Percentiles rank a stretch among this genome's conserved stretches.
Evolutionary conservation across 2,888 invertebrate genomes (phyloP).

Genomic region (Blomia tropicalis): DNA sequence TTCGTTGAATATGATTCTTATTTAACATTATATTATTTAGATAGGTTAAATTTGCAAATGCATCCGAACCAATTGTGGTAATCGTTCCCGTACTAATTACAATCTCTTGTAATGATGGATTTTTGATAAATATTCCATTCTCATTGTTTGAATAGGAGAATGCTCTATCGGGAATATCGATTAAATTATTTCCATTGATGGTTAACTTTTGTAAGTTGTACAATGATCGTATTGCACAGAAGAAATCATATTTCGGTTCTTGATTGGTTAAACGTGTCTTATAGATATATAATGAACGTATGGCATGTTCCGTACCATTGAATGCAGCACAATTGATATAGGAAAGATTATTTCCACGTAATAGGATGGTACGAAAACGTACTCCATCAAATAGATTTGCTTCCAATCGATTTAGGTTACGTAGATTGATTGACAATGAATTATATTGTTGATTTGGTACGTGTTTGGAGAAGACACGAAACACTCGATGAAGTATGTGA

Average conservation of each 20-base stretch:
- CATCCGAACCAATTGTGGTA: constrained; percentile 3
- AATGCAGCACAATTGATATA: constrained; percentile 17
- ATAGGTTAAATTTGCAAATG: constrained; percentile 12
- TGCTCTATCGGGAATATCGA: constrained; percentile 14
- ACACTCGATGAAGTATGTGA: too few relatives aligned
- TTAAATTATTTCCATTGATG: constrained; percentile 11
- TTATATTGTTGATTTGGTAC: not conserved
- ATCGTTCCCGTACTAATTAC: constrained; percentile 16
- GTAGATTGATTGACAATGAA: constrained; percentile 15
- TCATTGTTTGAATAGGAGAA: not conserved
- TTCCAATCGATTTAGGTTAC: constrained; percentile 11
- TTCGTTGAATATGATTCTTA: constrained; percentile 8
- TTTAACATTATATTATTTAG: not conserved
- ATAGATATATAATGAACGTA: constrained; percentile 10
- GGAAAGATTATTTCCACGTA: constrained; percentile 15
- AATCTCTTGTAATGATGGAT: constrained; percentile 1
- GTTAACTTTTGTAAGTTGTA: constrained; percentile 12
- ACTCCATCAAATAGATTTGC: constrained; percentile 7
- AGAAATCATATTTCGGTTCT: constrained; percentile 6
- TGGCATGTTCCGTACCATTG: constrained; percentile 1
- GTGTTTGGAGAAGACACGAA: not conserved
- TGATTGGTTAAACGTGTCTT: constrained; percentile 7
- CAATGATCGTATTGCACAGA: constrained; percentile 7
- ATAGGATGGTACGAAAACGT: not conserved
- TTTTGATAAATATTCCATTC: not conserved